Evolutionary conservation across 2,113 vertebrate species (phyloP).

Genomic region (Cyprinodon tularosa): DNA sequence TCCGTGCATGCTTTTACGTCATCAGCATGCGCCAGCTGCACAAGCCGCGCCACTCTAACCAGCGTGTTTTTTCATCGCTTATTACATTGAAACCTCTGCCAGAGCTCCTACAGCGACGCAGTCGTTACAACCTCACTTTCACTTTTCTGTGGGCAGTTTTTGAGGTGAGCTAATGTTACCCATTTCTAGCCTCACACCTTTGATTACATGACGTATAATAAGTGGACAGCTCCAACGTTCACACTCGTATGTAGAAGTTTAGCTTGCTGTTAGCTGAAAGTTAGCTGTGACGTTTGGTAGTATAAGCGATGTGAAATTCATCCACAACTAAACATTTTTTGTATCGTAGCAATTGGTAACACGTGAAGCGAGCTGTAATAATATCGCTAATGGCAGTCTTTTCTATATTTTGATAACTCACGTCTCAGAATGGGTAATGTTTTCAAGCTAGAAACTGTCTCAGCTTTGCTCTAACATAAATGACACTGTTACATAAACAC

Average conservation of each 20-base stretch:
- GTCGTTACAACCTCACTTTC: constrained; percentile 16
- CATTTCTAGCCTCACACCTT: neutral
- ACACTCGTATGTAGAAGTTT: constrained; percentile 43
- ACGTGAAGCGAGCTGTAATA: neutral
- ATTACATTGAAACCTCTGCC: constrained; percentile 31
- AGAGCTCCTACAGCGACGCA: constrained; percentile 23
- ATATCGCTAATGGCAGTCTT: neutral
- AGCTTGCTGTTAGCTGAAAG: constrained; percentile 59
- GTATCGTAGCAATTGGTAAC: neutral
- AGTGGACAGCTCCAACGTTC: neutral
- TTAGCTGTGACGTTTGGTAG: constrained; percentile 47
- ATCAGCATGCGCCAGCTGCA: constrained; percentile 62
- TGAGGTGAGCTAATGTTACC: constrained; percentile 53
- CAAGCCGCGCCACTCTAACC: constrained; percentile 70
- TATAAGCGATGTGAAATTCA: neutral
- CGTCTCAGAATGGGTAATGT: neutral
- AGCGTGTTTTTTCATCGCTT: constrained; percentile 67
- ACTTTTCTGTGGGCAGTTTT: constrained; percentile 14
- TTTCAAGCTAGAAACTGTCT: constrained; percentile 14
- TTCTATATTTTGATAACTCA: neutral
- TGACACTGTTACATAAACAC: neutral
- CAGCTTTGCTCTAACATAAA: neutral
- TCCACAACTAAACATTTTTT: neutral
- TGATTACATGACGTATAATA: neutral
- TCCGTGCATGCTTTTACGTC: constrained; percentile 36